These are phyloP conservation scores for Pocota personata DNA, from an alignment of 2,888 invertebrate species.

Conservation along the genomic window DNA sequence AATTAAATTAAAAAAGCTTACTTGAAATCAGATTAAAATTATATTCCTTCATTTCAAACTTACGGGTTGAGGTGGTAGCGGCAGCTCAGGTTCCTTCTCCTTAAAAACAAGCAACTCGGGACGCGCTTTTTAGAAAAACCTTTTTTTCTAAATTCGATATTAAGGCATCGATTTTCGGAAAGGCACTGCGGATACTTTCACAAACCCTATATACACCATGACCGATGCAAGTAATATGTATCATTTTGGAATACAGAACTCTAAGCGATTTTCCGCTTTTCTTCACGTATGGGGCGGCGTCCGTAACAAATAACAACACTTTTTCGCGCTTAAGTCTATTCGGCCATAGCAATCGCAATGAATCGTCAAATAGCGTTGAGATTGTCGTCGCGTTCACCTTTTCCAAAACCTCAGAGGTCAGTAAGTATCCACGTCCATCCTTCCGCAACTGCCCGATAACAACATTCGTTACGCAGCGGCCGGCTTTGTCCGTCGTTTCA, in stretches of 20 bases:
- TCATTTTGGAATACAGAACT: slow-evolving; percentile 75
- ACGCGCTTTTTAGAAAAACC: too few species aligned
- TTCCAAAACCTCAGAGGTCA: slow-evolving; percentile 41
- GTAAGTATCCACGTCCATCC: slow-evolving; percentile 30
- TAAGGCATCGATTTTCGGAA: neutral
- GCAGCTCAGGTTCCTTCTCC: too few species aligned
- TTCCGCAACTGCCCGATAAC: slow-evolving; percentile 49
- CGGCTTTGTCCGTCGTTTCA: too few species aligned
- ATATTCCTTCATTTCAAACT: too few species aligned
- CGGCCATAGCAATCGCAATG: slow-evolving; percentile 36
- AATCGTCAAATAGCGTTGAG: slow-evolving; percentile 31
- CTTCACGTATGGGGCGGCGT: slow-evolving; percentile 71
- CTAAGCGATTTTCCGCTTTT: slow-evolving; percentile 74
- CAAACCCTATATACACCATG: slow-evolving; percentile 77
- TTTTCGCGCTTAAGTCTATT: neutral
- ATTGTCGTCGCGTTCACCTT: neutral
- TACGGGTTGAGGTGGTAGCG: too few species aligned
- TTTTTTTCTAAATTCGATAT: too few species aligned
- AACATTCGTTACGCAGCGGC: too few species aligned
- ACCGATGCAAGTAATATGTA: slow-evolving; percentile 77
- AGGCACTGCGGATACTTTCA: slow-evolving; percentile 75
- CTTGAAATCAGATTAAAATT: too few species aligned
- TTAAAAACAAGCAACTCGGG: too few species aligned
- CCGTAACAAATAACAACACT: slow-evolving; percentile 8
- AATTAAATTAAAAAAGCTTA: too few species aligned